Percentiles rank a stretch among this genome's conserved stretches.
Conservation (phyloP, 2,797 vertebrate genomes). For the Psittacula echo region DNA sequence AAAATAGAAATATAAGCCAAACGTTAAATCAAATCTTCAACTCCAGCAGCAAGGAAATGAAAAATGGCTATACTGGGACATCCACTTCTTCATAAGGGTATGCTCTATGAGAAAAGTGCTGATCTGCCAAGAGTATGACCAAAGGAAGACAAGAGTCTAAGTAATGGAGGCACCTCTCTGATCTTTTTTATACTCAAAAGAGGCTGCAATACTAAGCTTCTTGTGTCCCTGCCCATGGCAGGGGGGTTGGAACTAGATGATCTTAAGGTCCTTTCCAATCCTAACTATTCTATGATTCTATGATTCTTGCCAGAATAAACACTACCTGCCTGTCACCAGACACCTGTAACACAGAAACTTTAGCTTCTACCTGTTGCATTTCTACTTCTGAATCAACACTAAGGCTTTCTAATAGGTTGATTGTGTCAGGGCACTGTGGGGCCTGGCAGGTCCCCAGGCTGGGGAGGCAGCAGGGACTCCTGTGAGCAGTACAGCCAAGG, state of each 20-base stretch:
- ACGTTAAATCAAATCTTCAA: not conserved
- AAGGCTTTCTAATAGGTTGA: not conserved
- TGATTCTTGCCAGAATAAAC: not conserved
- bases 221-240: not conserved
- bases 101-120: not conserved
- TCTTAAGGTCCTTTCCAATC: too few species aligned
- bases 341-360: accelerated
- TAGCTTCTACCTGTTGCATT: not conserved
- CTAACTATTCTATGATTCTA: too few species aligned
- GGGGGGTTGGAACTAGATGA: too few species aligned
- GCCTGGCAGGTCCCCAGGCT: accelerated
- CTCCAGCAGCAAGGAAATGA: not conserved
- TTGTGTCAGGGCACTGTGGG: too few species aligned
- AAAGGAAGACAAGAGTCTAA: not conserved
- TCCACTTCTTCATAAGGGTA: not conserved
- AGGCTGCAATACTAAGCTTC: not conserved
- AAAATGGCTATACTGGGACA: not conserved
- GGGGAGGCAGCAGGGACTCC: accelerated
- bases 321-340: not conserved
- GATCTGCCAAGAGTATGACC: not conserved
- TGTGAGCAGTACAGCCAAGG: not conserved
- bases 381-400: not conserved
- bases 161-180: not conserved
- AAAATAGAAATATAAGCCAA: not conserved
- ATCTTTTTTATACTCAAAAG: not conserved